Percentiles rank a stretch among this genome's conserved stretches.
These are phyloP conservation scores for Aphaenogaster floridana DNA, from an alignment of 1,140 invertebrate genomes.

Conservation along the genomic window DNA sequence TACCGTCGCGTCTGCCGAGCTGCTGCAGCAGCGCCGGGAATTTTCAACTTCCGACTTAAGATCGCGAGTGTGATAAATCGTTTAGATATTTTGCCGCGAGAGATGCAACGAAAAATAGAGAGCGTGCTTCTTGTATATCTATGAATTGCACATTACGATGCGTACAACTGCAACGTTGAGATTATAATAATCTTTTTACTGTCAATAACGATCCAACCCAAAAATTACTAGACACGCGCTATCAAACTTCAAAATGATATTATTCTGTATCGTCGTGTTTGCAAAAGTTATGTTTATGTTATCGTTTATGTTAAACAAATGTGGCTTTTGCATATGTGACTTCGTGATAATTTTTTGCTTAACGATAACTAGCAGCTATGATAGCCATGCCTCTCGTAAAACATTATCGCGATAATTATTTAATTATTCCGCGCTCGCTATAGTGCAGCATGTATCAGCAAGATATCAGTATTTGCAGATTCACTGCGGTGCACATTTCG, in stretches of 20 bases:
- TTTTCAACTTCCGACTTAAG: constrained; percentile 61
- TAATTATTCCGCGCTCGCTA: constrained; percentile 50
- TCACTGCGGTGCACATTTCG: constrained; percentile 45
- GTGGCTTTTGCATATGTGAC: neutral
- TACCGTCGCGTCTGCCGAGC: constrained; percentile 48
- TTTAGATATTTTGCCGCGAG: constrained; percentile 20
- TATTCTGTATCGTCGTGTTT: neutral
- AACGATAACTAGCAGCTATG: neutral
- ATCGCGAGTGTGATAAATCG: constrained; percentile 57
- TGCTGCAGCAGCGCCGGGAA: constrained; percentile 10
- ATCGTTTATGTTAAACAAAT: constrained; percentile 6
- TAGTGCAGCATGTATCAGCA: constrained; percentile 62
- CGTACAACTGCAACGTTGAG: neutral
- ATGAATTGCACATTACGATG: neutral
- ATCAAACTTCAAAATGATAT: neutral
- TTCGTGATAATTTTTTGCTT: constrained; percentile 8
- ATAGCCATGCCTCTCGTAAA: constrained; percentile 6
- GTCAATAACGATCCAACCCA: neutral
- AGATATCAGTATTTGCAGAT: constrained; percentile 73
- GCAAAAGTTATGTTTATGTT: neutral
- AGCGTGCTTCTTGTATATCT: neutral
- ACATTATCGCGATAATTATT: constrained; percentile 67
- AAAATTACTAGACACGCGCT: neutral
- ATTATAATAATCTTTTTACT: neutral
- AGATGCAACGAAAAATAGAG: neutral